Percentiles rank a stretch among this genome's conserved stretches.
phyloP scores from a whole-genome alignment of 2,888 invertebrate species.

The Slavum lentiscoides region DNA sequence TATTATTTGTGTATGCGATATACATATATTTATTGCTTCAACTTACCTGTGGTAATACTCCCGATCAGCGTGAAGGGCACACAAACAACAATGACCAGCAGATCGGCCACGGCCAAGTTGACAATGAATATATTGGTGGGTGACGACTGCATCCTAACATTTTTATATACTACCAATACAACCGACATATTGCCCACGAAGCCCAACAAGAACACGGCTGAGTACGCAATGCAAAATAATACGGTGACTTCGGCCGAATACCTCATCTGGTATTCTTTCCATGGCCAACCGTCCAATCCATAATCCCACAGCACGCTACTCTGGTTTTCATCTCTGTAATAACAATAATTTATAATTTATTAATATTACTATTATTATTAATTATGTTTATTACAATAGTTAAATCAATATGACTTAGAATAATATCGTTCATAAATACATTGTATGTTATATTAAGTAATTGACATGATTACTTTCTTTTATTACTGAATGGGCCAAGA shows the following conservation, averaged over 20 bases:
- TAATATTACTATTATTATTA: too few relatives aligned
- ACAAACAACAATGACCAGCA: constrained; percentile 65
- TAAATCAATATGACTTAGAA: too few relatives aligned
- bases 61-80: constrained; percentile 66
- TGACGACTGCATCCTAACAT: constrained; percentile 61
- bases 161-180: constrained; percentile 60
- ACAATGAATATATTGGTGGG: constrained; percentile 65
- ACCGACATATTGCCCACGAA: constrained; percentile 61
- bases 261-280: constrained; percentile 54
- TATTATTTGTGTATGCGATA: too few relatives aligned
- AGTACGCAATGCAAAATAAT: constrained; percentile 60
- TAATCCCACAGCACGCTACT: constrained; percentile 7
- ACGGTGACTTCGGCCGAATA: constrained; percentile 57
- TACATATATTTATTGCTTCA: neutral
- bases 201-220: constrained; percentile 61
- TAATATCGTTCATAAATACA: too few relatives aligned
- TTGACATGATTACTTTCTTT: too few relatives aligned
- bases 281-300: constrained; percentile 19
- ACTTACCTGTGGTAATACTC: constrained; percentile 62
- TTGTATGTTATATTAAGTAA: too few relatives aligned
- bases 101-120: constrained; percentile 65
- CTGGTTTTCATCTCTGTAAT: neutral
- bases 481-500: too few relatives aligned
- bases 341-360: neutral
- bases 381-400: too few relatives aligned